Base-by-base conservation (phyloP, 2,888 invertebrate species). In the Callyntrura sp. region DNA sequence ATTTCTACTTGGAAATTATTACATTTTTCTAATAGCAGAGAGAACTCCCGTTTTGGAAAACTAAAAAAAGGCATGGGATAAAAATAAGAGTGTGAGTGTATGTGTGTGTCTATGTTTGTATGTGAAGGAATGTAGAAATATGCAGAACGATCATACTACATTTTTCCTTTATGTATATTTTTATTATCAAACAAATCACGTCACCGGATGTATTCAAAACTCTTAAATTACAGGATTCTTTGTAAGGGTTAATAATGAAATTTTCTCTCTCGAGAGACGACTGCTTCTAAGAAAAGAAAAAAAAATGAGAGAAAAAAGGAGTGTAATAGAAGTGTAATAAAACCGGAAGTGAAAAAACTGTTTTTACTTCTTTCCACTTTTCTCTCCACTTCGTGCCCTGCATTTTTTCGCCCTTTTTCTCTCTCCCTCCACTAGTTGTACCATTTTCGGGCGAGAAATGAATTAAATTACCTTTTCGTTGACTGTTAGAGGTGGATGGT, bases 121-220 rank as follows among this genome's bases (percentile, higher is more conserved):
- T 4, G 35, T 35, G 35, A 6, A 35, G 35, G 35, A 35, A 35
- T 35, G 35, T 35, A 6, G 35, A 35, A 35, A 35, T 35, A 35
- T 35, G 2, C 35, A 35, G 3, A 35, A 35, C 3, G 35, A 35
- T 35, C 35, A 35, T 6, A 35, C 6, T 4, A 35, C 35, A 35
- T 35, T 35, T 35, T 35, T 6, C 35, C 35, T 35, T 20, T 62
- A 20, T 70, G n/a, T 43, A 8, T 45, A 8, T 45, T 2, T 20
- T 70, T 45, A 14, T 70, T 70, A 70, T 45, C 70, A 70, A 43
- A 45, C 43, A 70, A 70, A 70, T 70, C 70, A 70, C 70, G 45
- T 45, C 25, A 45, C 70, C 43, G 70, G 70, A 70, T 45, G 20
- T 70, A 70, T 70, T 70, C 70, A 45, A 43, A 70, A 43, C 45